A percentile compares a stretch with the other conserved stretches of the same genome.
phyloP scores from a whole-genome alignment of 2,797 vertebrate genomes.

The Heteromormyrus szaboi region DNA sequence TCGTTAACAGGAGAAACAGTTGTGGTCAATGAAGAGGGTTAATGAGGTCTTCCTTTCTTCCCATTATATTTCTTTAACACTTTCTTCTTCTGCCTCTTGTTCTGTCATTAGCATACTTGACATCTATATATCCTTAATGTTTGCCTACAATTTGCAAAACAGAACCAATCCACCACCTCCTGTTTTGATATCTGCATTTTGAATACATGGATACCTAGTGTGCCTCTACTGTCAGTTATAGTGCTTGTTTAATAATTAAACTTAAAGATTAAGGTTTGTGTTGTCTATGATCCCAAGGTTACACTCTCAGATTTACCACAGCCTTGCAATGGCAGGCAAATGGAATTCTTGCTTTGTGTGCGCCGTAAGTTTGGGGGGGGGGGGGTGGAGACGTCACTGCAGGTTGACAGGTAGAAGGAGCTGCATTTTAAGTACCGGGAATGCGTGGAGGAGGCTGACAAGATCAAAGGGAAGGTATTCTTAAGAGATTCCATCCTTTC shows the following conservation, averaged over 20 bases:
- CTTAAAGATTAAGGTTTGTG: neutral
- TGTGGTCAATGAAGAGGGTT: neutral
- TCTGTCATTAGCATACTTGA: neutral
- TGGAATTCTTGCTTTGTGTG: neutral
- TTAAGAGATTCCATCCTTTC: constrained; percentile 39
- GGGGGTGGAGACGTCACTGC: neutral
- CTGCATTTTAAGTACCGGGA: constrained; percentile 69
- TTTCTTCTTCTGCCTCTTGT: neutral
- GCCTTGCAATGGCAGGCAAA: neutral
- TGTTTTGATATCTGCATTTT: neutral
- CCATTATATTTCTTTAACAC: neutral
- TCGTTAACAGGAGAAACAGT: neutral
- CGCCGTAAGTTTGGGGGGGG: neutral
- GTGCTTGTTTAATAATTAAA: neutral
- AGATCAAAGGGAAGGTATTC: constrained; percentile 72
- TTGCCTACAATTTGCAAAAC: neutral
- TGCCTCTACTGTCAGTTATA: neutral
- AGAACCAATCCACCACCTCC: neutral
- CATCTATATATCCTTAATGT: neutral
- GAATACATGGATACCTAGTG: neutral
- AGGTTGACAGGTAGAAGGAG: constrained; percentile 66
- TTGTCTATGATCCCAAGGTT: neutral
- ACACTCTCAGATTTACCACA: neutral
- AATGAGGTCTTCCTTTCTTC: neutral
- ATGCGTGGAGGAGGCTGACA: constrained; percentile 70